Evolutionary conservation across 2,797 vertebrate species (phyloP), one percentile per base, ranked within the genome.

Genomic region (Otus scops): DNA sequence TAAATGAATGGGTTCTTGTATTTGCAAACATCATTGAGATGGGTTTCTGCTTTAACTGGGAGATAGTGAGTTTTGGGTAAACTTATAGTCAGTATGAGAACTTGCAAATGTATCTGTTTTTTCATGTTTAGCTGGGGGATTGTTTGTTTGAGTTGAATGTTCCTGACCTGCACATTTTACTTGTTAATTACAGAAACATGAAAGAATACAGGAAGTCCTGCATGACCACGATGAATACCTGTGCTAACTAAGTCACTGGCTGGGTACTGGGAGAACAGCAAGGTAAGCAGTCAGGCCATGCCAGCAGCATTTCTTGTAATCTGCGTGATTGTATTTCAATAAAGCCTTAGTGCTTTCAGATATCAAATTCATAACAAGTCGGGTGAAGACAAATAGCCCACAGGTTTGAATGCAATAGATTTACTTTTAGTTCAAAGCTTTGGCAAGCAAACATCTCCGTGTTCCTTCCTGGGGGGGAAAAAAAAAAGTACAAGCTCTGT

Each of bases 131-230:
- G 15, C n/a, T 76, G 59, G 34, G 22, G 41, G 27, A 51, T 64
- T 73, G 14, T 75, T 67, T 93, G 28, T 89, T 85, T 4, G n/a
- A 95, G 32, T 65, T 85, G 23, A 30, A 7, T 67, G 57, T 91
- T 93, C 85, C 97, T 98, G 92, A 98, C 78, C 79, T 69, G 71
- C 67, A 75, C 45, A 69, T 87, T 97, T 97, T 93, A 96, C 76
- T 94, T 95, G 70, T 95, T 91, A 80, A 50, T 95, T 97, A 34
- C 95, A 98, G 98, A 97, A 98, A 95, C 93, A 98, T 98, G 98
- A 97, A 95, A 97, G 97, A 92, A 94, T 97, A 93, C 95, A 88
- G 93, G 93, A 96, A 92, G 59, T 71, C 88, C 92, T 69, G 45
- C 91, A 22, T 76, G 96, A 92, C 82, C 84, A 57, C 65, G 63